Base-by-base conservation (phyloP, 37 sponge, comb jelly and placozoan species). In the Theonella swinhoei region DNA sequence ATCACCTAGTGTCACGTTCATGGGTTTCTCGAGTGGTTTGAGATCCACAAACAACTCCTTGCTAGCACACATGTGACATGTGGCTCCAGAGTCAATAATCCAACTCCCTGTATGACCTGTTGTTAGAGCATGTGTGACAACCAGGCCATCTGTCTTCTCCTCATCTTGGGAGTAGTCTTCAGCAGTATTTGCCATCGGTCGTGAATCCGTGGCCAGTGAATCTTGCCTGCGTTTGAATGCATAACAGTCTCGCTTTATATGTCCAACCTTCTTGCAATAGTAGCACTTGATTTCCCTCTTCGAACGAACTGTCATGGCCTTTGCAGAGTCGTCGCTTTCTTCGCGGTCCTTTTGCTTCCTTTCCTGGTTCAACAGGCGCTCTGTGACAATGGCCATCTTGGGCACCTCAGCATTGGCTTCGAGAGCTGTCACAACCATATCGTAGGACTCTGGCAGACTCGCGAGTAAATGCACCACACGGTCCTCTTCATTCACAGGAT, bases 351-450 rank as follows among this genome's bases (percentile, higher is more conserved):
- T 77, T 59, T 29, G 61, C 72, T 85, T 85, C 33, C 76, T 54
- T 72, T 85, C 86, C 37, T 85, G 72, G 54, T 85, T 30, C 11
- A 76, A 68, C 24, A 85, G 39, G 24, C 78, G 28, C 72, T 85
- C 86, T 30, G 77, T 85, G 20, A 85, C 86, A 39, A 64, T 26
- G 24, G 75, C 85, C 62, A 84, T 85, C 86, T 85, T 77, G 19
- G 87, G 87, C 26, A 86, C 87, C 58, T 78, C 54, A 63, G n/a
- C n/a, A n/a, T n/a, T n/a, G n/a, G n/a, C n/a, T n/a, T n/a, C n/a
- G n/a, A n/a, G n/a, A n/a, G n/a, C 87, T 54, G 87, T 86, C 24
- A 86, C 87, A n/a, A 86, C 32, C 74, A 78, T 79, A 38, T 40
- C 40, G 54, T 72, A 86, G 42, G 79, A 86, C 22, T 86, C 87